Evolutionary conservation across 2,797 vertebrate species (phyloP).

Genomic region (Chromobotia macracanthus): DNA sequence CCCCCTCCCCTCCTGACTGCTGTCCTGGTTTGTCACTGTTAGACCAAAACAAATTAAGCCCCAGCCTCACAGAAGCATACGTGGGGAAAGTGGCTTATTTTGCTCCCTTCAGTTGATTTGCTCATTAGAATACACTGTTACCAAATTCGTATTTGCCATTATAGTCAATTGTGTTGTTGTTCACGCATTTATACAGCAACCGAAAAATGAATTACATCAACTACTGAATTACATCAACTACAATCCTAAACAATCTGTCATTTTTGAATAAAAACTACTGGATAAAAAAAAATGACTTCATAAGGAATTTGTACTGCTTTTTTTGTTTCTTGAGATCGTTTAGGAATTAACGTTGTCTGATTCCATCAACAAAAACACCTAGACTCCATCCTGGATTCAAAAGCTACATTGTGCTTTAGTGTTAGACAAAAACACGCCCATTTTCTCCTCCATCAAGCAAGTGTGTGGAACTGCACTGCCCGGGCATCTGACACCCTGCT

Average conservation of each 20-base stretch:
- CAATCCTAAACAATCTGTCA: constrained; percentile 7
- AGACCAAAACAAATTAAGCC: constrained; percentile 42
- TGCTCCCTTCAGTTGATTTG: neutral
- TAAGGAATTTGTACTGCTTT: constrained; percentile 4
- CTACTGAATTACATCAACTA: neutral
- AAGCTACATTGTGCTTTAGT: constrained; percentile 16
- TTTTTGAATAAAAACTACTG: neutral
- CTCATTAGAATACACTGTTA: constrained; percentile 15
- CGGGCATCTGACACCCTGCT: constrained; percentile 36
- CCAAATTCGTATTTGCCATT: constrained; percentile 4
- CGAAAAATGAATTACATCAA: neutral
- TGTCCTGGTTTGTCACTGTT: constrained; percentile 43
- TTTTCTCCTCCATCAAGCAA: constrained; percentile 13
- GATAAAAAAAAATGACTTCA: neutral
- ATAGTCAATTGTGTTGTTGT: neutral
- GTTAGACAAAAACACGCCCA: constrained; percentile 5
- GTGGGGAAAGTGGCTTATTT: constrained; percentile 18
- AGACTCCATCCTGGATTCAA: constrained; percentile 20
- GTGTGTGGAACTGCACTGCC: constrained; percentile 19
- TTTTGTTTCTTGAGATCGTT: constrained; percentile 16
- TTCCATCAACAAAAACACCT: constrained; percentile 36
- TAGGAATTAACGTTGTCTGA: neutral
- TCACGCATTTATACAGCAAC: neutral
- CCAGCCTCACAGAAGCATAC: constrained; percentile 18
- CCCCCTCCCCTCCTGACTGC: neutral